These are phyloP conservation scores for Grapholita molesta DNA, from an alignment of 1,140 invertebrate genomes.

Conservation along the genomic window DNA sequence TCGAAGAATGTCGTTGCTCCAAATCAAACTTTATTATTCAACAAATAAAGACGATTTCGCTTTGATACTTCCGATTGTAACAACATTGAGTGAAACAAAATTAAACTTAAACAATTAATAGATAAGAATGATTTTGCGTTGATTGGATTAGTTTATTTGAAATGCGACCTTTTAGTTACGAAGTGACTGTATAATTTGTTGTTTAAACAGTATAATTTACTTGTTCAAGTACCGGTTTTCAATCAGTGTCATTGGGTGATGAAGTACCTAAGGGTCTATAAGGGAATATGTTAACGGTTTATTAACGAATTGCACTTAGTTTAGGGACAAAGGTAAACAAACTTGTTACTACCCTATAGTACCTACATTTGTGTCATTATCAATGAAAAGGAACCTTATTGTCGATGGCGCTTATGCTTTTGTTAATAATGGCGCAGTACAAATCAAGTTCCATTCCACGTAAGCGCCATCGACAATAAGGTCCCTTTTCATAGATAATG, in stretches of 20 bases:
- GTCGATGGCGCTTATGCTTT: too few species aligned
- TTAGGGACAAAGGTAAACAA: too few species aligned
- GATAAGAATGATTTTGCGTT: background rate
- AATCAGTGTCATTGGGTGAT: slow-evolving; percentile 1
- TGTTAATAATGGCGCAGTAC: too few species aligned
- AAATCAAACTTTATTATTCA: background rate
- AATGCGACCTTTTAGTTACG: slow-evolving; percentile 15
- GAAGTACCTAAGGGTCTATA: background rate
- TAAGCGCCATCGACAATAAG: too few species aligned
- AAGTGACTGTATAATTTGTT: background rate
- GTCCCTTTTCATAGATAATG: too few species aligned
- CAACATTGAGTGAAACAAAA: background rate
- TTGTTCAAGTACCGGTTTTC: background rate
- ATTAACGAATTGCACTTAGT: background rate
- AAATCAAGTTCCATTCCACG: too few species aligned
- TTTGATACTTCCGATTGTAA: background rate
- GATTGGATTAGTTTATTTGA: background rate
- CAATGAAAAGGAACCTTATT: too few species aligned
- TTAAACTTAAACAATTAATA: background rate
- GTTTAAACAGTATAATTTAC: background rate
- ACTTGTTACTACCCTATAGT: too few species aligned
- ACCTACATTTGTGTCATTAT: too few species aligned
- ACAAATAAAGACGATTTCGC: background rate
- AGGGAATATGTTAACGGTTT: background rate
- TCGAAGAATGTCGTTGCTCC: background rate